Percentiles rank a stretch among this genome's conserved stretches.
These are phyloP conservation scores for Heliconius cydno DNA, from an alignment of 2,888 invertebrate species.

Conservation along the genomic window DNA sequence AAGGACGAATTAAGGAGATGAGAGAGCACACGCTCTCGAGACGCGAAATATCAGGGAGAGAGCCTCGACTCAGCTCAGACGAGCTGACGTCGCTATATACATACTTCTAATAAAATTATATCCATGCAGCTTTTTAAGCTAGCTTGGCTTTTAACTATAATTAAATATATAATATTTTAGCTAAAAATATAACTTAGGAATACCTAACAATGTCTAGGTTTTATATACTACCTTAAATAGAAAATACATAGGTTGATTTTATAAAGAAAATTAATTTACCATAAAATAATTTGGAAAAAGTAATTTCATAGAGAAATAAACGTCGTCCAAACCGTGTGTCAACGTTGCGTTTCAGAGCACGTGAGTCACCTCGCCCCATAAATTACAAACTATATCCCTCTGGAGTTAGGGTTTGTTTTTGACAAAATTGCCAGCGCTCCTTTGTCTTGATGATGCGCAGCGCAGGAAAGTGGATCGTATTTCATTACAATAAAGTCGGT, in stretches of 20 bases:
- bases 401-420: conserved; percentile 81
- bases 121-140: conserved; percentile 11
- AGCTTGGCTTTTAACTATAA: not conserved
- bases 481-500: conserved; percentile 58
- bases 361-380: conserved; percentile 75
- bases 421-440: conserved; percentile 76
- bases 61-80: conserved; percentile 37
- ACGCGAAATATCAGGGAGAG: conserved; percentile 72
- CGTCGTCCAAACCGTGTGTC: conserved; percentile 64
- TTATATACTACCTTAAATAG: not conserved
- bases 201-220: too few relatives aligned
- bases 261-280: not conserved
- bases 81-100: conserved; percentile 41
- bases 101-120: conserved; percentile 36
- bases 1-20: conserved; percentile 84
- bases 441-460: conserved; percentile 69
- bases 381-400: conserved; percentile 81
- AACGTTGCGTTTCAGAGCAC: conserved; percentile 74
- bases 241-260: not conserved
- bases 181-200: not conserved
- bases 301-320: conserved; percentile 10
- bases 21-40: conserved; percentile 82
- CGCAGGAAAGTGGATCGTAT: conserved; percentile 62
- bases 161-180: not conserved
- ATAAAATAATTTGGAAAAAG: not conserved